Evolutionary conservation across 2,113 vertebrate genomes (phyloP).

Genomic region (Rhegmatorhina hoffmannsi): DNA sequence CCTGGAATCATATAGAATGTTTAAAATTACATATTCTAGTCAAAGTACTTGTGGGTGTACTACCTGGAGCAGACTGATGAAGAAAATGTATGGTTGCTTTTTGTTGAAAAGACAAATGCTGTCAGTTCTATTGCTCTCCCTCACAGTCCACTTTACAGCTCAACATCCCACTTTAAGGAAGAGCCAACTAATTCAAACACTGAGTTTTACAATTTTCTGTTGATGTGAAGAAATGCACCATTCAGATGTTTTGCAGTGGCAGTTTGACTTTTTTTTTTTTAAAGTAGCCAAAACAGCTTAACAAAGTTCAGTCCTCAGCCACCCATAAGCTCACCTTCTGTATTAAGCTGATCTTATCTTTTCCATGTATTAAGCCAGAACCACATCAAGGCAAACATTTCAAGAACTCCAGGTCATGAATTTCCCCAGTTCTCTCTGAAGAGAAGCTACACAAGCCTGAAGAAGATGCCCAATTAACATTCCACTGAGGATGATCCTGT

Average conservation of each 20-base stretch:
- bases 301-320: background rate
- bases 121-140: background rate
- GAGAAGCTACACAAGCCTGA: background rate
- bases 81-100: background rate
- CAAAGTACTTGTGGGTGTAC: background rate
- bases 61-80: background rate
- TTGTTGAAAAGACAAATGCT: background rate
- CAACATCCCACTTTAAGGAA: background rate
- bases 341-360: background rate
- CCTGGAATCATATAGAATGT: background rate
- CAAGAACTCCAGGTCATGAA: background rate
- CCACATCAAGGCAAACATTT: background rate
- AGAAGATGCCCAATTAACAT: background rate
- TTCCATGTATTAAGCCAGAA: background rate
- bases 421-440: background rate
- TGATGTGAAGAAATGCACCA: background rate
- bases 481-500: background rate
- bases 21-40: constrained; percentile 23
- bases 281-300: rapidly evolving
- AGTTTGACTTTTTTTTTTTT: background rate
- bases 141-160: background rate
- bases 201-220: background rate
- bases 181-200: background rate
- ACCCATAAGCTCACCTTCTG: background rate
- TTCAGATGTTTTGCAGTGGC: background rate